These are phyloP conservation scores for Nibea coibor DNA, from an alignment of 2,113 vertebrate species.

Conservation along the genomic window DNA sequence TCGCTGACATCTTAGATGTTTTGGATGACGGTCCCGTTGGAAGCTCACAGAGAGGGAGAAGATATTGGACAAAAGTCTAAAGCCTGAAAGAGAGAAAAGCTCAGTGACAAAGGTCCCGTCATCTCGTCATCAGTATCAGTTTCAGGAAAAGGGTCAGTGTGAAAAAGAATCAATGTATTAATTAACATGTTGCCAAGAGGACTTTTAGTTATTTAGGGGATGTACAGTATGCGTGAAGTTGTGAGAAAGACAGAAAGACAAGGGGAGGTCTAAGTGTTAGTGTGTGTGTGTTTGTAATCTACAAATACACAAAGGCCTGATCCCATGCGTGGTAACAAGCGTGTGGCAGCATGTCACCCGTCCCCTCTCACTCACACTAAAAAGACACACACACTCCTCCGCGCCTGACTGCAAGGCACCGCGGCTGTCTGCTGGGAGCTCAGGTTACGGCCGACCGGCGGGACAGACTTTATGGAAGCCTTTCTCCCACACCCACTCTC, in stretches of 20 bases:
- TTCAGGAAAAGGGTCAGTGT: constrained; percentile 40
- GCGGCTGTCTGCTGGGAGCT: constrained; percentile 78
- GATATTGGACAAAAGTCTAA: constrained; percentile 45
- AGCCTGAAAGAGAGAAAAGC: constrained; percentile 46
- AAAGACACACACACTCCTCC: constrained; percentile 28
- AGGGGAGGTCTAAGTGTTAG: constrained; percentile 9
- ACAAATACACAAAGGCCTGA: constrained; percentile 45
- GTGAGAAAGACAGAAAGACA: constrained; percentile 40
- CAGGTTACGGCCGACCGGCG: constrained; percentile 79
- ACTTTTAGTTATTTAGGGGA: constrained; percentile 24
- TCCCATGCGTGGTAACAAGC: constrained; percentile 68
- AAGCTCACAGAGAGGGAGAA: constrained; percentile 47
- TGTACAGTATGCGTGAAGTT: constrained; percentile 28
- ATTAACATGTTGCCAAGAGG: constrained; percentile 30
- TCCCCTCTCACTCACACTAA: constrained; percentile 29
- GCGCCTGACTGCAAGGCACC: constrained; percentile 77
- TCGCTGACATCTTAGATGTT: constrained; percentile 66
- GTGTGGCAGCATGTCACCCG: constrained; percentile 76
- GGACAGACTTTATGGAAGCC: constrained; percentile 80
- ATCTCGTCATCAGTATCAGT: constrained; percentile 58
- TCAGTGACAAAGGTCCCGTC: constrained; percentile 48
- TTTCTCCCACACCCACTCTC: constrained; percentile 78
- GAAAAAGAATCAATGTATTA: constrained; percentile 40
- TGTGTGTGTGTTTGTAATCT: constrained; percentile 38
- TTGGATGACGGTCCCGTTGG: constrained; percentile 71